Evolutionary conservation across 1,140 invertebrate species (phyloP).

Genomic region (Aphelenchoides besseyi): DNA sequence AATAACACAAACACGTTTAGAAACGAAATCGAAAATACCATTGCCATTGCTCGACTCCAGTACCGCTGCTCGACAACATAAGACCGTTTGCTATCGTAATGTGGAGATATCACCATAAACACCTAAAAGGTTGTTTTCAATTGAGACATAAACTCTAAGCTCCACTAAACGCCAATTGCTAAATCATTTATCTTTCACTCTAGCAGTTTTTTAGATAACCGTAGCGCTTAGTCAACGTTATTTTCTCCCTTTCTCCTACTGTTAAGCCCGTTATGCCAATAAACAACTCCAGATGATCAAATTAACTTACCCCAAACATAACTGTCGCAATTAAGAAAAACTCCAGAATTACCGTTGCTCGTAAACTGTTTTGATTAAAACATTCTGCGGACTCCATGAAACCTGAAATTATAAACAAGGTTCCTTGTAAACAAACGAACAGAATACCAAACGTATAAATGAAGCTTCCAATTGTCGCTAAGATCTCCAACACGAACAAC

Average conservation of each 20-base stretch:
- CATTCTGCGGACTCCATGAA: constrained; percentile 24
- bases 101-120: constrained; percentile 57
- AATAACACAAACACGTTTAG: background rate
- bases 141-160: too few relatives aligned
- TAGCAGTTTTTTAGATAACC: too few relatives aligned
- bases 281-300: too few relatives aligned
- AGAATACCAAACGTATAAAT: constrained; percentile 48
- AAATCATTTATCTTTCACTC: too few relatives aligned
- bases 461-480: constrained; percentile 47
- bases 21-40: constrained; percentile 21
- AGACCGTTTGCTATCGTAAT: constrained; percentile 40
- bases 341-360: constrained; percentile 53
- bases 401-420: constrained; percentile 22
- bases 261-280: too few relatives aligned
- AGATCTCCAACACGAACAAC: constrained; percentile 53
- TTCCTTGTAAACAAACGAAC: constrained; percentile 26
- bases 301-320: constrained; percentile 49
- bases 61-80: constrained; percentile 44
- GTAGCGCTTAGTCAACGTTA: too few relatives aligned
- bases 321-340: constrained; percentile 50
- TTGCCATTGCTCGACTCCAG: constrained; percentile 31
- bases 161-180: too few relatives aligned
- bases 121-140: too few relatives aligned
- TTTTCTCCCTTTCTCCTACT: too few relatives aligned
- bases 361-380: constrained; percentile 24